Percentiles rank a stretch among this genome's conserved stretches.
Evolutionary conservation across 1,140 invertebrate genomes (phyloP).

Genomic region (Uloborus diversus): DNA sequence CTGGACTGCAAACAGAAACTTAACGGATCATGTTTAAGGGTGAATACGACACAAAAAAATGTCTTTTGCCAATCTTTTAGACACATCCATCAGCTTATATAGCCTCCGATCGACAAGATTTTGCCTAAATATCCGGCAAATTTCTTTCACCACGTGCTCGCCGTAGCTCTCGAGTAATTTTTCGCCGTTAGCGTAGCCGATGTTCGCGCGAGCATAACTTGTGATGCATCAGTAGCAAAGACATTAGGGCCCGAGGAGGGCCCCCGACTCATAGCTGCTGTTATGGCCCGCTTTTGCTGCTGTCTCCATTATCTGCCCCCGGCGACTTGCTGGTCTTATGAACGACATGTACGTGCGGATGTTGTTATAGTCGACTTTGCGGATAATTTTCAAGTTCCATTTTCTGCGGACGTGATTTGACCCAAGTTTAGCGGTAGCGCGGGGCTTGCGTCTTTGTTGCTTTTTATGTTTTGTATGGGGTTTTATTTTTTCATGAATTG

Average conservation of each 20-base stretch:
- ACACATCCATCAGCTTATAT: no score
- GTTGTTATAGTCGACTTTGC: conserved; percentile 33
- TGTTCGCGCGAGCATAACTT: conserved; percentile 20
- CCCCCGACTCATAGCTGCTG: no score
- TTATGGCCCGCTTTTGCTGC: conserved; percentile 20
- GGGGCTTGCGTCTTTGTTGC: conserved; percentile 18
- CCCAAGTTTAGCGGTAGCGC: conserved; percentile 15
- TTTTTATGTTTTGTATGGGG: conserved; percentile 52
- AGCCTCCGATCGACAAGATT: no score
- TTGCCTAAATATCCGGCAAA: no score
- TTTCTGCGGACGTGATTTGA: conserved; percentile 53
- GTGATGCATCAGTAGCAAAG: conserved; percentile 27
- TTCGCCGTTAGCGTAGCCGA: conserved; percentile 15
- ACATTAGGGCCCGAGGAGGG: conserved; percentile 24
- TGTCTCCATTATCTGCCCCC: conserved; percentile 30
- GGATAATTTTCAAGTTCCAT: conserved; percentile 56
- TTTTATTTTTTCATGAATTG: conserved; percentile 39
- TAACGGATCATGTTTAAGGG: no score
- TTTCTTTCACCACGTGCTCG: no score
- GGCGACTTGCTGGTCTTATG: conserved; percentile 30
- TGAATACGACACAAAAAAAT: no score
- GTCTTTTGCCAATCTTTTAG: no score
- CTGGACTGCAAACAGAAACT: no score
- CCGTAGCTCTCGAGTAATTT: conserved; percentile 30
- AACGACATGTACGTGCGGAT: conserved; percentile 39